These are phyloP conservation scores for Embidobia sp. DNA, from an alignment of 2,888 invertebrate genomes.

Conservation along the genomic window DNA sequence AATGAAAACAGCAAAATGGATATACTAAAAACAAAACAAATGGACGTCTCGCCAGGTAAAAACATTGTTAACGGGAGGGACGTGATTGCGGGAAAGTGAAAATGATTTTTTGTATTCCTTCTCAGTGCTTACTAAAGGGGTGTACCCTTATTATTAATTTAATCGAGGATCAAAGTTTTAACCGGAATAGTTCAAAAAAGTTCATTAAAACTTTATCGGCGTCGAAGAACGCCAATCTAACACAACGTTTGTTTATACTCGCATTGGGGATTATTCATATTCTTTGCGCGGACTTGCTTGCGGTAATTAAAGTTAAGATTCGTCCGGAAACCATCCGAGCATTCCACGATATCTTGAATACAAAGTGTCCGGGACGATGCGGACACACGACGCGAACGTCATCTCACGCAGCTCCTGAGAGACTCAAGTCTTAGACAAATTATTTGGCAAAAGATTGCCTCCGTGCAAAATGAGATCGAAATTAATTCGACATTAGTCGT, in stretches of 20 bases:
- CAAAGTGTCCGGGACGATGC: slow-evolving; percentile 40
- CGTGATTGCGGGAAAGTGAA: too few relatives aligned
- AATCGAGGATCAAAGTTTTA: slow-evolving; percentile 33
- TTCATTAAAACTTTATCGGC: slow-evolving; percentile 56
- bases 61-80: too few relatives aligned
- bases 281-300: slow-evolving; percentile 26
- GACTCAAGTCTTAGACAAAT: background rate
- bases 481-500: background rate
- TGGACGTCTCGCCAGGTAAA: too few relatives aligned
- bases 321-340: slow-evolving; percentile 28
- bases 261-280: slow-evolving; percentile 50
- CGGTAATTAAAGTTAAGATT: slow-evolving; percentile 54
- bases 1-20: slow-evolving; percentile 50
- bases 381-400: background rate
- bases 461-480: slow-evolving; percentile 4
- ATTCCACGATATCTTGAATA: slow-evolving; percentile 52
- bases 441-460: slow-evolving; percentile 20
- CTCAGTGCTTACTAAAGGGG: background rate
- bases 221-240: slow-evolving; percentile 18
- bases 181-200: slow-evolving; percentile 24
- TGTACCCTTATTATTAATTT: slow-evolving; percentile 46
- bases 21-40: slow-evolving; percentile 44
- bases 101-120: too few relatives aligned
- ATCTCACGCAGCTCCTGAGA: slow-evolving; percentile 5
- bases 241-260: slow-evolving; percentile 47